Evolutionary conservation across 1,140 invertebrate genomes (phyloP).

Genomic region (Megathymus violae): DNA sequence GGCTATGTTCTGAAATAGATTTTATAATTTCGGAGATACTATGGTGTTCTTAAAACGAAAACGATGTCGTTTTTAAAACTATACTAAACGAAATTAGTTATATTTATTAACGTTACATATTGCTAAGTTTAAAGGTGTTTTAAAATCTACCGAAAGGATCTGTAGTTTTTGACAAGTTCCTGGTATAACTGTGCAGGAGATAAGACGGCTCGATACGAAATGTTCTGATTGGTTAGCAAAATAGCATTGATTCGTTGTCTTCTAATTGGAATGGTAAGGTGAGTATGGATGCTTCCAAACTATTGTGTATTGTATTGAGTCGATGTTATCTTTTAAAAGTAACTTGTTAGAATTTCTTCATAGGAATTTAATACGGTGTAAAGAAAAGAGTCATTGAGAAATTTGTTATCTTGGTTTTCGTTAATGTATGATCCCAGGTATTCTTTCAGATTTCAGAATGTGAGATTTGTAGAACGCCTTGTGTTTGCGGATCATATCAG

Average conservation of each 20-base stretch:
- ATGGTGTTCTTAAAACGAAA: slow-evolving; percentile 48
- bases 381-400: too few species aligned
- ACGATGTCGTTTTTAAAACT: slow-evolving; percentile 42
- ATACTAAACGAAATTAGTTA: too few species aligned
- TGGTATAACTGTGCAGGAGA: slow-evolving; percentile 42
- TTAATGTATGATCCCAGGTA: too few species aligned
- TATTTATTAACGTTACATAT: slow-evolving; percentile 23
- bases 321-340: too few species aligned
- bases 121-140: slow-evolving; percentile 42
- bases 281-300: slow-evolving; percentile 41
- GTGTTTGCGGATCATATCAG: too few species aligned
- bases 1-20: slow-evolving; percentile 43
- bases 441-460: too few species aligned
- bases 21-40: slow-evolving; percentile 39
- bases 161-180: slow-evolving; percentile 48
- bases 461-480: too few species aligned
- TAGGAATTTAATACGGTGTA: too few species aligned
- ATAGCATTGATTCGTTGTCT: slow-evolving; percentile 49
- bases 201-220: slow-evolving; percentile 45
- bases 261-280: slow-evolving; percentile 48
- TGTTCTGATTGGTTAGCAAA: slow-evolving; percentile 47
- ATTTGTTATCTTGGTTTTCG: too few species aligned
- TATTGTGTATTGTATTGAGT: too few species aligned
- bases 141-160: slow-evolving; percentile 40
- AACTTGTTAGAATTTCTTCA: too few species aligned